Percentiles rank a stretch among this genome's conserved stretches.
phyloP scores from a whole-genome alignment of 2,888 invertebrate species.

The Folsomia manolachei region DNA sequence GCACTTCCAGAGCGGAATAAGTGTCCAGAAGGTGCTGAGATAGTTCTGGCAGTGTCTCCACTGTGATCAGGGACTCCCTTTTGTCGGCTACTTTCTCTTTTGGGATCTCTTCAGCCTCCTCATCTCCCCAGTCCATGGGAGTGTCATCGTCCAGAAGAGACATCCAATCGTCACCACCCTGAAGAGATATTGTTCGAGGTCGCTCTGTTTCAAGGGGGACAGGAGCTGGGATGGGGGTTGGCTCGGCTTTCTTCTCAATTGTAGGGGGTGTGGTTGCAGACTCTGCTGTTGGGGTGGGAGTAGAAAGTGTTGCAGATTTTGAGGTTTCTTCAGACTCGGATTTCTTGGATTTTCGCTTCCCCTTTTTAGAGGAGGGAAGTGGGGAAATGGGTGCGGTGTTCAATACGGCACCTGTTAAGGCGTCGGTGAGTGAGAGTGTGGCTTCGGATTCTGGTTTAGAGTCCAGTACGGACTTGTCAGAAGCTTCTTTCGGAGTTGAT shows the following conservation, averaged over 20 bases:
- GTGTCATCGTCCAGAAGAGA: slow-evolving; percentile 33
- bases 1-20: background rate
- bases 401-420: too few relatives aligned
- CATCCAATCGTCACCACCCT: background rate
- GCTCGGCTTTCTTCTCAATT: too few relatives aligned
- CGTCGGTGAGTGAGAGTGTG: too few relatives aligned
- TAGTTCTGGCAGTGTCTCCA: background rate
- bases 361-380: too few relatives aligned
- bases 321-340: slow-evolving; percentile 10
- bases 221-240: too few relatives aligned
- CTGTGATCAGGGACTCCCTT: background rate
- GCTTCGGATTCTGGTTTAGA: too few relatives aligned
- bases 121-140: slow-evolving; percentile 31
- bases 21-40: background rate
- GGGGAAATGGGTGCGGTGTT: too few relatives aligned
- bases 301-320: background rate
- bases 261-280: too few relatives aligned
- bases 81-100: background rate
- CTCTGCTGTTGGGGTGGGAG: too few relatives aligned
- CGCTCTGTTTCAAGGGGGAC: background rate
- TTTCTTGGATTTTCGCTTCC: slow-evolving; percentile 54
- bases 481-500: too few relatives aligned
- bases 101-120: slow-evolving; percentile 9
- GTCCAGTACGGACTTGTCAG: too few relatives aligned
- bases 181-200: background rate